Conservation (phyloP, 1,140 invertebrate genomes). For the Drosophila watanabei region DNA sequence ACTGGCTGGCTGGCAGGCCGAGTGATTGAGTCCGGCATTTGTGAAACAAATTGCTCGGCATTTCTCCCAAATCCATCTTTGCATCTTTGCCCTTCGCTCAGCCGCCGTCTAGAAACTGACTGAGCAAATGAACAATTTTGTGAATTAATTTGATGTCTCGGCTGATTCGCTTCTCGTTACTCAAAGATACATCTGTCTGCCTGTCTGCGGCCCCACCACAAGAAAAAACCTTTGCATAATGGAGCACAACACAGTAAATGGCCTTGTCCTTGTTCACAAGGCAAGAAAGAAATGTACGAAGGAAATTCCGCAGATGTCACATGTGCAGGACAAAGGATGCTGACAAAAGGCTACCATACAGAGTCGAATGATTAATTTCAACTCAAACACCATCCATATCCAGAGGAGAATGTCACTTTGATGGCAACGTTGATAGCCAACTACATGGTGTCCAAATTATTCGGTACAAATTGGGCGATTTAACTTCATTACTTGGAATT, state of each 20-base stretch:
- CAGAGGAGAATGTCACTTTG: background rate
- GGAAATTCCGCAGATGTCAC: constrained; percentile 44
- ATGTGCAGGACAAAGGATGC: constrained; percentile 45
- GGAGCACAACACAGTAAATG: constrained; percentile 37
- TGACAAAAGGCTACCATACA: constrained; percentile 40
- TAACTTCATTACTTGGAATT: constrained; percentile 27
- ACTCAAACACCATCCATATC: constrained; percentile 37
- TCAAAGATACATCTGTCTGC: constrained; percentile 34
- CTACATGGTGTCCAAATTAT: constrained; percentile 12
- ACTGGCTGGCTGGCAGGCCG: background rate
- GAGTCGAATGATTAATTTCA: constrained; percentile 57
- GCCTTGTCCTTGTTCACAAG: constrained; percentile 25
- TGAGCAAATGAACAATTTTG: constrained; percentile 49
- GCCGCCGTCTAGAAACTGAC: constrained; percentile 2
- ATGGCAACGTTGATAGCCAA: constrained; percentile 6
- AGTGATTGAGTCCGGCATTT: constrained; percentile 71
- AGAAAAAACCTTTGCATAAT: constrained; percentile 33
- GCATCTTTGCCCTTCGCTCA: constrained; percentile 11
- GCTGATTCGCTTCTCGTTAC: constrained; percentile 39
- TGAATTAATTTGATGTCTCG: constrained; percentile 60
- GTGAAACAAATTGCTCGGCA: constrained; percentile 62
- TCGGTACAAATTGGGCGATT: constrained; percentile 16
- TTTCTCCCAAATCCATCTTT: constrained; percentile 45
- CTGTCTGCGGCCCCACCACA: constrained; percentile 23
- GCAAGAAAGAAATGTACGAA: constrained; percentile 17